Percentiles rank a stretch among this genome's conserved stretches.
These are phyloP conservation scores for Epirrita christyi DNA, from an alignment of 2,888 invertebrate species.

Conservation along the genomic window DNA sequence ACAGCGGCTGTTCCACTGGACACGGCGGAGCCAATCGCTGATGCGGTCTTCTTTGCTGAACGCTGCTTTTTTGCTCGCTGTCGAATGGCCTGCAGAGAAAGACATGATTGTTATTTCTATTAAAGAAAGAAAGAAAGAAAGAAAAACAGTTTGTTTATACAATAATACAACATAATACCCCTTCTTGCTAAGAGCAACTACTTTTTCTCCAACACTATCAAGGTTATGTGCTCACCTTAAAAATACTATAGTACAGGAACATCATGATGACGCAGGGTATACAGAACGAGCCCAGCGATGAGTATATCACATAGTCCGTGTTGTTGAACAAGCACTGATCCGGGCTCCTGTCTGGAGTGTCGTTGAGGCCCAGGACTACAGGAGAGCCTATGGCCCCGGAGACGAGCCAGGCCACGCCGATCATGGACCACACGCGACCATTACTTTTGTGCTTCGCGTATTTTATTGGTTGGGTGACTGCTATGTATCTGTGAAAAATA, in stretches of 20 bases:
- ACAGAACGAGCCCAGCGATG: constrained; percentile 98
- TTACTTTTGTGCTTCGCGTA: constrained; percentile 99
- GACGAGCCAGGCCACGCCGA: constrained; percentile 97
- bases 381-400: constrained; percentile 96
- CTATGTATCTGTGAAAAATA: constrained; percentile 93
- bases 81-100: constrained; percentile 88
- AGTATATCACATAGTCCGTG: constrained; percentile 98
- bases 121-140: too few relatives aligned
- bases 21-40: constrained; percentile 85
- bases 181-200: too few relatives aligned
- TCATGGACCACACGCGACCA: constrained; percentile 96
- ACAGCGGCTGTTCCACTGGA: constrained; percentile 91
- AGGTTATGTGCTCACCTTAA: constrained; percentile 90
- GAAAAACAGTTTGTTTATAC: too few relatives aligned
- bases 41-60: constrained; percentile 87
- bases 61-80: constrained; percentile 93
- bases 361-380: constrained; percentile 97
- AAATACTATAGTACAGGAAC: constrained; percentile 98
- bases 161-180: too few relatives aligned
- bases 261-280: constrained; percentile 99
- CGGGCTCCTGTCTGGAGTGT: constrained; percentile 92
- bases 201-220: too few relatives aligned
- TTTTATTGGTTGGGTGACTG: constrained; percentile 99
- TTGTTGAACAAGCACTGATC: constrained; percentile 98
- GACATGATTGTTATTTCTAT: too few relatives aligned